Conservation (phyloP, 2,113 vertebrate genomes). For the Mustela nigripes region DNA sequence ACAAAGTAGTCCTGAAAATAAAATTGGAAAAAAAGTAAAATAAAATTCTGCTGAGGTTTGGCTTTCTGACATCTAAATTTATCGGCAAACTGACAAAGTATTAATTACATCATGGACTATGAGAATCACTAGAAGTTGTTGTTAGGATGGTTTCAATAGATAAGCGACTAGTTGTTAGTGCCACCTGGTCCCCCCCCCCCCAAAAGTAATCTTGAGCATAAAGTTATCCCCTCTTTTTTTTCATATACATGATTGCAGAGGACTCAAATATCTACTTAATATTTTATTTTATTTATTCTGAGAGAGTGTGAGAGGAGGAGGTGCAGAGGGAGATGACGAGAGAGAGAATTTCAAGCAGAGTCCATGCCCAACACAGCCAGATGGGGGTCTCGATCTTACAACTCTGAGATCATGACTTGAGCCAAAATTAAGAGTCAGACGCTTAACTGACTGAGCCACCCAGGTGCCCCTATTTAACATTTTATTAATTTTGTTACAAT, state of each 20-base stretch:
- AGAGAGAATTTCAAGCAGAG: neutral
- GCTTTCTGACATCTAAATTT: neutral
- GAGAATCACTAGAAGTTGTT: neutral
- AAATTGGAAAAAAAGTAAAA: neutral
- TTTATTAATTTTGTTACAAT: neutral
- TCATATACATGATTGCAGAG: neutral
- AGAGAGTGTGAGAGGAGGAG: neutral
- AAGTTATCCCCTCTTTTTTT: neutral
- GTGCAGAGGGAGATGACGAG: neutral
- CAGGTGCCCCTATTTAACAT: neutral
- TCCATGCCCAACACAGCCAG: neutral
- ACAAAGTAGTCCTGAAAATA: neutral
- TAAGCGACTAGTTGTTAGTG: no score
- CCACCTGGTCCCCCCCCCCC: fast-evolving
- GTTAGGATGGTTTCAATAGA: neutral
- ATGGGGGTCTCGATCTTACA: neutral
- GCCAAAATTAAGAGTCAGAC: neutral
- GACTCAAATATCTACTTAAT: neutral
- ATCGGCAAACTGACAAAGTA: neutral
- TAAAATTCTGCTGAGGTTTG: neutral
- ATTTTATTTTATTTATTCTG: neutral
- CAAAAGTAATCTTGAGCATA: neutral
- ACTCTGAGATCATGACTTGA: neutral
- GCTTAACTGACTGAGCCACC: neutral
- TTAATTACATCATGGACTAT: neutral